Conservation (phyloP, 2,888 invertebrate species). For the Heteromyza rotundicornis region DNA sequence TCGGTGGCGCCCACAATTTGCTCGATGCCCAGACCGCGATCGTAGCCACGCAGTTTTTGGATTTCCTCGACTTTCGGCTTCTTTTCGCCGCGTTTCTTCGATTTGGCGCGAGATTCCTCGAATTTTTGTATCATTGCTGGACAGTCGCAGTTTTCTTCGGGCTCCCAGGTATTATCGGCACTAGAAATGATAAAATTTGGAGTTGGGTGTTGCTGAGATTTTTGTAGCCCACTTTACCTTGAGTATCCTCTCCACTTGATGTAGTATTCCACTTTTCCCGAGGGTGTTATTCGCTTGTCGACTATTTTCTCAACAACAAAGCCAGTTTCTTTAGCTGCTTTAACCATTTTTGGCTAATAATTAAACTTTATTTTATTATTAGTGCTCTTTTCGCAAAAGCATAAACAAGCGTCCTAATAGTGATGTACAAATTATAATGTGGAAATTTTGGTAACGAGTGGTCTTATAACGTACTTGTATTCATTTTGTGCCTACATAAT, state of each 20-base stretch:
- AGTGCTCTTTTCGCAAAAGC: too few species aligned
- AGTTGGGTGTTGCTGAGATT: too few species aligned
- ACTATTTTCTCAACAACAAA: constrained; percentile 91
- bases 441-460: too few species aligned
- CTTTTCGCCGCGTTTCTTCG: constrained; percentile 64
- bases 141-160: constrained; percentile 90
- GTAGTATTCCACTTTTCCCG: constrained; percentile 75
- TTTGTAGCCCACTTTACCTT: too few species aligned
- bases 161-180: constrained; percentile 96
- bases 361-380: too few species aligned
- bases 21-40: constrained; percentile 79
- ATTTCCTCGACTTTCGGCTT: constrained; percentile 67
- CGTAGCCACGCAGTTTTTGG: constrained; percentile 76
- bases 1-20: constrained; percentile 90
- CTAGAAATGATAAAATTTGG: constrained; percentile 61
- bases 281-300: constrained; percentile 74
- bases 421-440: too few species aligned
- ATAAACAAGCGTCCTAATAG: too few species aligned
- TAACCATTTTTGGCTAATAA: constrained; percentile 56
- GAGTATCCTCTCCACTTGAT: constrained; percentile 83
- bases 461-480: too few species aligned
- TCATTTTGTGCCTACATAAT: too few species aligned
- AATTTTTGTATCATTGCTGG: constrained; percentile 85
- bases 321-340: constrained; percentile 66
- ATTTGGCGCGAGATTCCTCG: constrained; percentile 73